These are phyloP conservation scores for Leptodactylus fallax DNA, from an alignment of 2,797 vertebrate species.

Conservation along the genomic window DNA sequence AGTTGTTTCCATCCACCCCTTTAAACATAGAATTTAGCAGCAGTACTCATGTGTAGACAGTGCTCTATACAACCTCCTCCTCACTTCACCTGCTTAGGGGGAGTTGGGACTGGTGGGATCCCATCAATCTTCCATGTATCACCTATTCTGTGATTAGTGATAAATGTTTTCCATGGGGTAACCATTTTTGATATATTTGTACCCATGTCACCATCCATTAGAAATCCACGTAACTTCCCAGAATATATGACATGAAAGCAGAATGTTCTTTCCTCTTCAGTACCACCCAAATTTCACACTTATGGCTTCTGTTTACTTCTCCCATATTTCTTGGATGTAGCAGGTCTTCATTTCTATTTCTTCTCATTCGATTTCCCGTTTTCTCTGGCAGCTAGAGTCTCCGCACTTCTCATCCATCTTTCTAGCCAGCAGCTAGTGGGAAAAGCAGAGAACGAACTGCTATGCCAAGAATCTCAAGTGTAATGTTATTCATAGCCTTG, in stretches of 20 bases:
- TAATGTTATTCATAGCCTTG: constrained; percentile 43
- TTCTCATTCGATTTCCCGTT: neutral
- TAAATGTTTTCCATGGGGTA: too few relatives aligned
- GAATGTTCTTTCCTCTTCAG: neutral
- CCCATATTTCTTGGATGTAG: constrained; percentile 1
- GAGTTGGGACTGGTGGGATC: too few relatives aligned
- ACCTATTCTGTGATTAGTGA: too few relatives aligned
- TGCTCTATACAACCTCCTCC: too few relatives aligned
- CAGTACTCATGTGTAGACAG: too few relatives aligned
- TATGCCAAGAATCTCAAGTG: constrained; percentile 55
- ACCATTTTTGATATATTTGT: too few relatives aligned
- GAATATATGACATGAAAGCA: neutral
- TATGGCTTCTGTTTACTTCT: constrained; percentile 11
- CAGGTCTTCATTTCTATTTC: neutral
- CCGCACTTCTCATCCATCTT: neutral
- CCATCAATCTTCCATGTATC: too few relatives aligned
- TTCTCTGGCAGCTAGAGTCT: constrained; percentile 43
- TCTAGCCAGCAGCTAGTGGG: constrained; percentile 35
- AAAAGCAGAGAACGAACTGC: constrained; percentile 14
- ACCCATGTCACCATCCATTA: neutral
- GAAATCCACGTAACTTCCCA: neutral
- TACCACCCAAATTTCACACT: neutral
- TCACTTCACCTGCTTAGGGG: too few relatives aligned
- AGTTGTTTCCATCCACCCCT: too few relatives aligned
- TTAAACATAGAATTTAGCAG: too few relatives aligned